Conservation (phyloP, 2,888 invertebrate genomes). For the Rhagonycha lutea region DNA sequence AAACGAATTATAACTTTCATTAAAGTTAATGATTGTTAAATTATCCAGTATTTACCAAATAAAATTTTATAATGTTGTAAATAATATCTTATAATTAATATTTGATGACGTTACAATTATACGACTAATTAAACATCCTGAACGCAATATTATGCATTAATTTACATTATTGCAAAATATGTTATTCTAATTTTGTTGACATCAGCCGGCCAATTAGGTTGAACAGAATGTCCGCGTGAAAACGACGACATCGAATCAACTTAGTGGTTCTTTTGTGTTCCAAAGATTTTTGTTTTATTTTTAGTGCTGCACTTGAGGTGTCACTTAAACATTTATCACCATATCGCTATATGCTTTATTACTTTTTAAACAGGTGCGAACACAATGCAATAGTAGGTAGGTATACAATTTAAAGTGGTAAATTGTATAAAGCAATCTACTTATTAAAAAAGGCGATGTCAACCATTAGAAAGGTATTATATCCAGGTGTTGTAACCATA, state of each 20-base stretch:
- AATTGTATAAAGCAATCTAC: neutral
- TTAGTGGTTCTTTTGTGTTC: neutral
- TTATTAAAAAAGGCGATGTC: neutral
- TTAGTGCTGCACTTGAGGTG: neutral
- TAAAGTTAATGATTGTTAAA: neutral
- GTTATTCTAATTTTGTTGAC: neutral
- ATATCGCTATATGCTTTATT: neutral
- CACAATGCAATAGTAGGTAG: neutral
- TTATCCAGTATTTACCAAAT: neutral
- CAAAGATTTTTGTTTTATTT: neutral
- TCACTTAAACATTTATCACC: neutral
- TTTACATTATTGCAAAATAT: neutral
- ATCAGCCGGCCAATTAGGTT: neutral
- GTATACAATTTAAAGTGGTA: neutral
- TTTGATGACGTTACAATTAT: neutral
- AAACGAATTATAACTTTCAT: neutral
- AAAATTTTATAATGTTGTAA: neutral
- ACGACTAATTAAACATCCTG: neutral
- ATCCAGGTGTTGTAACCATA: slow-evolving; percentile 22
- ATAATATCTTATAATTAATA: neutral
- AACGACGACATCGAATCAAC: neutral
- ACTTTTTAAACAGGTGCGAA: neutral
- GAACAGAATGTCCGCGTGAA: neutral
- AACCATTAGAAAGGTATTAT: neutral
- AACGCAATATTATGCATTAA: neutral